These are phyloP conservation scores for Oriolus oriolus DNA, from an alignment of 2,113 vertebrate genomes.

Conservation along the genomic window DNA sequence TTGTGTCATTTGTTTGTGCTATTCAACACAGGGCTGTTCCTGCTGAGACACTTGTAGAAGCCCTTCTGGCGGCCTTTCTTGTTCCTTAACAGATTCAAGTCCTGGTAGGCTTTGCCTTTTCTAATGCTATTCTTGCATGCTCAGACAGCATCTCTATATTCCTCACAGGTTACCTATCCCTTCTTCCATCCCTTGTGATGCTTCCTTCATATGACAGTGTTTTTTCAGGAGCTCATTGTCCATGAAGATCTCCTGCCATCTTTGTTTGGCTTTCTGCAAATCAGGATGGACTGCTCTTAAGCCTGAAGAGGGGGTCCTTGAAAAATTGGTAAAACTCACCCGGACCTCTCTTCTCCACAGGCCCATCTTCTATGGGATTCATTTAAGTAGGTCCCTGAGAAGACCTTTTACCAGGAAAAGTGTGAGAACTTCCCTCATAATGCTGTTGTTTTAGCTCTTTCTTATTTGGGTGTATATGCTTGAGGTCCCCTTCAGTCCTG, in stretches of 20 bases:
- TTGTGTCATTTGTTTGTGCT: not conserved
- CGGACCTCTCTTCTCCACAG: not conserved
- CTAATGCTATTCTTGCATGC: not conserved
- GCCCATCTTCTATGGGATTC: not conserved
- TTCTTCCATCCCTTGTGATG: not conserved
- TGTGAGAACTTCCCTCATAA: not conserved
- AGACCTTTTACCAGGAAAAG: not conserved
- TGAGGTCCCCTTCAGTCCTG: not conserved
- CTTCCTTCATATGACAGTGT: not conserved
- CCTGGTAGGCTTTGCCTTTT: not conserved
- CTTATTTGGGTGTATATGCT: not conserved
- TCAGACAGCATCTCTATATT: not conserved
- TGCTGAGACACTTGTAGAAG: not conserved
- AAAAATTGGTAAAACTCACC: not conserved
- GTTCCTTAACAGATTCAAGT: not conserved
- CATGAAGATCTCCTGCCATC: not conserved
- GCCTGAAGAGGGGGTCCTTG: not conserved
- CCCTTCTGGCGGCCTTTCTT: not conserved
- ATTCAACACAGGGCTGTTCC: not conserved
- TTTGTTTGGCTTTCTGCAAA: not conserved
- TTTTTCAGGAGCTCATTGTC: not conserved
- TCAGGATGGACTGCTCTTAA: not conserved
- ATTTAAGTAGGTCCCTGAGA: not conserved
- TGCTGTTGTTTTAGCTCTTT: not conserved
- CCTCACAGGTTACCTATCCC: not conserved